Evolutionary conservation across 30 jellyfish, hydroid and myxozoan genomes (phyloP), one percentile per base, ranked within the genome.

Genomic region (Nemopilema nomurai): DNA sequence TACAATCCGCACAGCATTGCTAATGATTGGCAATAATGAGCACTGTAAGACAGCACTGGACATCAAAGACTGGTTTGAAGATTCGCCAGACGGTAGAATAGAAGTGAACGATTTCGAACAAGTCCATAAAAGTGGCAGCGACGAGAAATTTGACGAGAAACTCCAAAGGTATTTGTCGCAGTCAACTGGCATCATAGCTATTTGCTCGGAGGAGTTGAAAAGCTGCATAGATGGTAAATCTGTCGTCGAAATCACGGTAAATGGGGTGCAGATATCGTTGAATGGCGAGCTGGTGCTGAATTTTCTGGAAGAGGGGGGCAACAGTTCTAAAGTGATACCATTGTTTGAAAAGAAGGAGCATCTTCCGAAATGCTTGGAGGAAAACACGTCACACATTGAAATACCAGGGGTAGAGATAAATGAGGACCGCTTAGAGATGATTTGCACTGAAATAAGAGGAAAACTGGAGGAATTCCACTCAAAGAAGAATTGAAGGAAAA

Each of bases 81-180:
- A 77, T 32, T 51, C 87, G n/a, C 71, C 62, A 25, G 74, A 52
- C 13, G 87, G 87, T 7, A 51, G 87, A 21, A 73, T 77, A 8
- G 26, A 22, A 26, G 87, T 64, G 0, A 33, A 33, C 7, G 87
- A 77, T 26, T n/a, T 77, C 8, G 87, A 77, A 21, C 76, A 77
- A 18, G 87, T 77, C 7, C 64, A 62, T 31, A 77, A 77, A 51
- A 77, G 87, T 32, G 57, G 57, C 6, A 13, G 13, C 57, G 76
- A 23, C 41, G 19, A 20, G 23, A 26, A 16, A n/a, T 52, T 51
- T 21, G 87, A 77, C 41, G 87, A 50, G 31, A 64, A 62, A 57
- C 87, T 77, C 0, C 28, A 27, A 1, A 19, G 77, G 18, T 77
- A 51, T 51, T 57, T 77, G 62, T 20, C 33, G 4, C 20, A 77